These are phyloP conservation scores for Mionectes olivaceus DNA, from an alignment of 2,797 vertebrate genomes.

Conservation along the genomic window DNA sequence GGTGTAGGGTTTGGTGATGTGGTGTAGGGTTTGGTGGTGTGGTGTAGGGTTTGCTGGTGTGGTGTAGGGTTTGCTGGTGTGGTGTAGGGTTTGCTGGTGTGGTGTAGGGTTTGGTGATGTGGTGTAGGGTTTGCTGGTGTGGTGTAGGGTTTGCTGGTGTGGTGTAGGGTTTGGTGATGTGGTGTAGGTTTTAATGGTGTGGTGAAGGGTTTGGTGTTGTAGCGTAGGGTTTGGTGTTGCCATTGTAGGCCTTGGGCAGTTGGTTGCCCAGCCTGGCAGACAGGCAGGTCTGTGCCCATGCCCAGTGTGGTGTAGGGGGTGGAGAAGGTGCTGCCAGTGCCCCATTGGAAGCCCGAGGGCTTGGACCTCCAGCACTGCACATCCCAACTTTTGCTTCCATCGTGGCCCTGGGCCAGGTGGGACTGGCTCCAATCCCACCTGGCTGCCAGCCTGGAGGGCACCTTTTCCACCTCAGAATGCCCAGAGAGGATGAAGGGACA, in stretches of 20 bases:
- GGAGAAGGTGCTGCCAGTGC: neutral
- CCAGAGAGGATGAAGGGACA: neutral
- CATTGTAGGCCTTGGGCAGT: neutral
- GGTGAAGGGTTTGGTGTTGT: neutral
- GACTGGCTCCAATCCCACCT: neutral
- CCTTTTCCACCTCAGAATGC: neutral
- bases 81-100: neutral
- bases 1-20: too few species aligned
- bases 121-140: accelerated
- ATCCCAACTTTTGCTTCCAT: neutral
- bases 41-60: neutral
- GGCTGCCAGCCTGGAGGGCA: neutral
- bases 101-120: neutral
- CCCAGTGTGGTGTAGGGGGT: neutral
- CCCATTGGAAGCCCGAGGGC: neutral
- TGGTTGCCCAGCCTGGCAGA: neutral
- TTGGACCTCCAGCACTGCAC: neutral
- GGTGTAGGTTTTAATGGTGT: neutral
- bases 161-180: accelerated
- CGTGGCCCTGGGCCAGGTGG: neutral
- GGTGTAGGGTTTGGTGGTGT: too few species aligned
- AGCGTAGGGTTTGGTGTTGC: neutral
- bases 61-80: too few species aligned
- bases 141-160: too few species aligned
- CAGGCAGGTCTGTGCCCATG: neutral